Evolutionary conservation across 2,797 vertebrate species (phyloP), one percentile per base, ranked within the genome.

Genomic region (Galago senegalensis): DNA sequence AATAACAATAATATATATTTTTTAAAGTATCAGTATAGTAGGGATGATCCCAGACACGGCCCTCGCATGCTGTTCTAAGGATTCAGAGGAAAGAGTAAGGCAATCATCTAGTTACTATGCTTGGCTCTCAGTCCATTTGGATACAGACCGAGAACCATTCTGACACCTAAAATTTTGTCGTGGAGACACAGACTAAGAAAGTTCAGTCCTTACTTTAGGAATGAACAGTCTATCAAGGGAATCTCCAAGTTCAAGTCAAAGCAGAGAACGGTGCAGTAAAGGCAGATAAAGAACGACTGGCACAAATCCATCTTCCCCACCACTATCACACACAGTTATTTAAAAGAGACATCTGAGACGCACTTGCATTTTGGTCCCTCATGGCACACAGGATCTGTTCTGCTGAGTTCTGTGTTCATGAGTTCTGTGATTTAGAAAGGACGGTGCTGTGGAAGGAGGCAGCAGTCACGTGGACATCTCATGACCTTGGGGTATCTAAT

Each of bases 131-230:
- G 82, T 49, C 46, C 23, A 61, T n/a, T 49, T 29, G 1, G 0
- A 80, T 61, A 34, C 7, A 11, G 18, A 77, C 0, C 17, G 34
- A 82, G 53, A 31, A 21, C 8, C 4, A 0, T 53, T 93, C 69
- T n/a, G 25, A 18, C 34, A 5, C 53, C 81, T 82, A 73, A 60
- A 40, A 92, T 75, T 95, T 83, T 87, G 8, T 91, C 21, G 20
- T 12, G 49, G 10, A 18, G 7, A 63, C 34, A 63, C 5, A 65
- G 18, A 69, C 21, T 56, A 96, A 58, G 10, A 75, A 79, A 89
- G 43, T 23, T n/a, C 3, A 27, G 12, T 4, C 17, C 3, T 84
- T 65, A 65, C 40, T 80, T 31, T 67, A 69, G 67, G 67, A 65
- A 86, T 8, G 18, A 8, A 49, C 37, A 34, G 27, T 58, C 87